These are phyloP conservation scores for Melanotaenia duboulayi DNA, from an alignment of 2,113 vertebrate genomes.

Conservation along the genomic window DNA sequence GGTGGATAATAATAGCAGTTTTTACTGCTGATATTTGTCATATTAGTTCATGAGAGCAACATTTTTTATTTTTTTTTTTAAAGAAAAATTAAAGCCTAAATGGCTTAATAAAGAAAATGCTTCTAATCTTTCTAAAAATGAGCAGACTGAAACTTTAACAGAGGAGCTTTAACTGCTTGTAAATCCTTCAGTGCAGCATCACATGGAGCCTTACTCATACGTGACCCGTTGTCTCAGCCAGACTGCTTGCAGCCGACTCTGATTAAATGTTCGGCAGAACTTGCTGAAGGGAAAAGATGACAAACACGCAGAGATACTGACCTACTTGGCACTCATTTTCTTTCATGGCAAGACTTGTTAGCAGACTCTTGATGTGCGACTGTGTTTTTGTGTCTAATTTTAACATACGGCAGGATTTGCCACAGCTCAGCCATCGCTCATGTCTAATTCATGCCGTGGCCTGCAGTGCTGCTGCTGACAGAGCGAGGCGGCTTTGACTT, in stretches of 20 bases:
- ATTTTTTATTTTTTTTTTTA: too few species aligned
- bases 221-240: slow-evolving; percentile 9
- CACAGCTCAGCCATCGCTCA: slow-evolving; percentile 43
- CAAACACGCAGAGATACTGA: slow-evolving; percentile 40
- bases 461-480: slow-evolving; percentile 57
- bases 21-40: too few species aligned
- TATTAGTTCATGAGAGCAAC: too few species aligned
- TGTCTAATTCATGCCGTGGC: slow-evolving; percentile 67
- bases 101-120: too few species aligned
- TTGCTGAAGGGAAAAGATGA: slow-evolving; percentile 14
- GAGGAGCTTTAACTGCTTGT: too few species aligned
- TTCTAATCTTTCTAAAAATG: too few species aligned
- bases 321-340: slow-evolving; percentile 57
- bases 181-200: background rate
- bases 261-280: slow-evolving; percentile 3
- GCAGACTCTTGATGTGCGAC: slow-evolving; percentile 2
- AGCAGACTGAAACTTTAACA: too few species aligned
- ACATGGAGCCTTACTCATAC: background rate
- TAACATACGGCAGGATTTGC: slow-evolving; percentile 58
- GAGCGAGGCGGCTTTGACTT: slow-evolving; percentile 59
- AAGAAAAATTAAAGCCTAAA: too few species aligned
- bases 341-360: slow-evolving; percentile 33
- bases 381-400: slow-evolving; percentile 58
- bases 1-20: too few species aligned
- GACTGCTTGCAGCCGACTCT: slow-evolving; percentile 15